Evolutionary conservation across 2,797 vertebrate genomes (phyloP).

Genomic region (Nyctibius grandis): DNA sequence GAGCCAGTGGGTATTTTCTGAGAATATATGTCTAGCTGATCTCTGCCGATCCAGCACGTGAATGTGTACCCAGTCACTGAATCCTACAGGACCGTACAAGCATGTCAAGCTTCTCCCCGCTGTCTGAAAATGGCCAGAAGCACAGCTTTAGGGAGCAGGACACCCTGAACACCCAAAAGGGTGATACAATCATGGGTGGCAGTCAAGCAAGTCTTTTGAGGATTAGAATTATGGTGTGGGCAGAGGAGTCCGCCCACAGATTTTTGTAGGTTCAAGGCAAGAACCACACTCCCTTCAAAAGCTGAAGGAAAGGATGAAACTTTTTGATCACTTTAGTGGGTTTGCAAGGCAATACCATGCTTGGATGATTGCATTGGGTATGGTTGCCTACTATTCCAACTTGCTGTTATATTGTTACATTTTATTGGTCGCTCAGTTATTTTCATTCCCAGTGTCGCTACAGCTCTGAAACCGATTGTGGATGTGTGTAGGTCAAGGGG

Average conservation of each 20-base stretch:
- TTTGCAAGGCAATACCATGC: neutral
- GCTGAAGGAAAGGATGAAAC: neutral
- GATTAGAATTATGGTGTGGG: neutral
- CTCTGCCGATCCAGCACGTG: neutral
- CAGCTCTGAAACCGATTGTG: constrained; percentile 65
- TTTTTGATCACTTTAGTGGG: neutral
- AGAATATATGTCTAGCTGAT: too few species aligned
- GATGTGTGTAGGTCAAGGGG: constrained; percentile 69
- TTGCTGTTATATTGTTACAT: neutral
- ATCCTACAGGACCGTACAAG: neutral
- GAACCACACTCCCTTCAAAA: neutral
- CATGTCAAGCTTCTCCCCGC: neutral
- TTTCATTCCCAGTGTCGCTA: constrained; percentile 54
- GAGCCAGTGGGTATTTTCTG: neutral
- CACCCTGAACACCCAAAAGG: neutral
- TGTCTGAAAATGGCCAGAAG: neutral
- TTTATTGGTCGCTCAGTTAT: constrained; percentile 57
- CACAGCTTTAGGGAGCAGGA: neutral
- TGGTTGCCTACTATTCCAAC: neutral
- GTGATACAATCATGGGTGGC: too few species aligned
- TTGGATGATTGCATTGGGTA: neutral
- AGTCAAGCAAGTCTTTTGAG: neutral
- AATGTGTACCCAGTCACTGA: neutral
- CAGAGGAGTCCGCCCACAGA: rapidly evolving
- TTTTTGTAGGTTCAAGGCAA: neutral